A percentile compares a stretch with the other conserved stretches of the same genome.
These are phyloP conservation scores for Bombus haemorrhoidalis DNA, from an alignment of 1,140 invertebrate genomes.

Conservation along the genomic window DNA sequence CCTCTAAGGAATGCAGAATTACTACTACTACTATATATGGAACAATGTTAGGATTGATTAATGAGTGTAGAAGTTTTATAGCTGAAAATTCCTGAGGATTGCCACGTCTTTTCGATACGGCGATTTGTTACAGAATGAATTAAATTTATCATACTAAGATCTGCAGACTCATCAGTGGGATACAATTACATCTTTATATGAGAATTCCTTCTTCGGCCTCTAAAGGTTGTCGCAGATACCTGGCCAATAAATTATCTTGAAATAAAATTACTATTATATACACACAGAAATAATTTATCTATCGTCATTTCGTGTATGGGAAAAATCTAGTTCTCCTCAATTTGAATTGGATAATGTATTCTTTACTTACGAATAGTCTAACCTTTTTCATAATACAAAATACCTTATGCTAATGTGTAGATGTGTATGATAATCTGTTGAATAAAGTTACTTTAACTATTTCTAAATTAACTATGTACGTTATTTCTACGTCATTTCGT, in stretches of 20 bases:
- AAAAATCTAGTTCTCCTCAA: not conserved
- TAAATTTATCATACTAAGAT: constrained; percentile 24
- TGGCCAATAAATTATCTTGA: constrained; percentile 41
- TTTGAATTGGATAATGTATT: constrained; percentile 16
- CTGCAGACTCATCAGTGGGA: constrained; percentile 11
- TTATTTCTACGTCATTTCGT: not conserved
- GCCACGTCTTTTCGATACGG: constrained; percentile 7
- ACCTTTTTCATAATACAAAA: not conserved
- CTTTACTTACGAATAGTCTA: not conserved
- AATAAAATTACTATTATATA: not conserved
- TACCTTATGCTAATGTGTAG: not conserved
- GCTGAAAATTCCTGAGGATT: constrained; percentile 39
- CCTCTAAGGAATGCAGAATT: constrained; percentile 34
- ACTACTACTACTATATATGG: not conserved
- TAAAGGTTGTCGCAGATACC: constrained; percentile 40
- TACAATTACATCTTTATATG: constrained; percentile 35
- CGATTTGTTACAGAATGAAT: constrained; percentile 43
- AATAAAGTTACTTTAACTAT: not conserved
- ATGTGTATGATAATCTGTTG: not conserved
- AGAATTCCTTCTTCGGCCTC: constrained; percentile 29
- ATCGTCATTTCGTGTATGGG: not conserved
- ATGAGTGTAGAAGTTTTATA: not conserved
- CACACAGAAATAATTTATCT: constrained; percentile 7
- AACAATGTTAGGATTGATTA: constrained; percentile 59
- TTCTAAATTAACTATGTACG: not conserved